These are phyloP conservation scores for Chrysochloris asiatica DNA, from an alignment of 2,113 vertebrate genomes.

Conservation along the genomic window DNA sequence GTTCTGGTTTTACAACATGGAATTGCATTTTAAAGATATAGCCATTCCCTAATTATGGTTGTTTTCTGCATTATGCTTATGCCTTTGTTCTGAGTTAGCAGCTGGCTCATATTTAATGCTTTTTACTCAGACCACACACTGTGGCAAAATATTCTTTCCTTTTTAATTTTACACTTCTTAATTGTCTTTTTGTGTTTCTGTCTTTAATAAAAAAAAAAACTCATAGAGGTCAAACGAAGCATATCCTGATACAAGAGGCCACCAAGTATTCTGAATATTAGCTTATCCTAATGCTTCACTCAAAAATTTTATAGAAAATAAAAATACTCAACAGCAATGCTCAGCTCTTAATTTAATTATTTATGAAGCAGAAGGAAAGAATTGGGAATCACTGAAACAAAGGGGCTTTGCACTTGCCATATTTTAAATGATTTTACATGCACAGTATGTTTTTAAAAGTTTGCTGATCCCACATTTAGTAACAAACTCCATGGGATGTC, in stretches of 20 bases:
- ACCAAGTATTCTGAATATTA: slow-evolving; percentile 19
- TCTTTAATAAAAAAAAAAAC: slow-evolving; percentile 17
- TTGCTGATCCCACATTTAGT: slow-evolving; percentile 80
- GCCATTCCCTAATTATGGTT: slow-evolving; percentile 23
- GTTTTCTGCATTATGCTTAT: slow-evolving; percentile 36
- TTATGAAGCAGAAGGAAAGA: slow-evolving; percentile 11
- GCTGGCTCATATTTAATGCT: neutral
- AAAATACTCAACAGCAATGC: slow-evolving; percentile 44
- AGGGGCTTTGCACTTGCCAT: slow-evolving; percentile 47
- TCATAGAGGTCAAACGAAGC: neutral
- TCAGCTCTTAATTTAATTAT: slow-evolving; percentile 38
- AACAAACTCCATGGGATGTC: slow-evolving; percentile 82
- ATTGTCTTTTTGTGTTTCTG: slow-evolving; percentile 34
- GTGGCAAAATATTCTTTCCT: slow-evolving; percentile 41
- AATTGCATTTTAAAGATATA: slow-evolving; percentile 37
- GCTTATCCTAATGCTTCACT: slow-evolving; percentile 32
- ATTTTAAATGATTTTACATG: slow-evolving; percentile 70
- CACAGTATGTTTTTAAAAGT: slow-evolving; percentile 84
- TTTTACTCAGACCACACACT: slow-evolving; percentile 36
- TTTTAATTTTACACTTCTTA: slow-evolving; percentile 54
- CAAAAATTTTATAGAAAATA: slow-evolving; percentile 34
- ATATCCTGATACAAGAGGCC: neutral
- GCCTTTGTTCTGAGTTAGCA: slow-evolving; percentile 30
- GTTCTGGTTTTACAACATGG: slow-evolving; percentile 52
- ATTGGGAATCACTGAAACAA: slow-evolving; percentile 52